A percentile compares a stretch with the other conserved stretches of the same genome.
Evolutionary conservation across 2,113 vertebrate species (phyloP).

Genomic region (Rhinoderma darwinii): DNA sequence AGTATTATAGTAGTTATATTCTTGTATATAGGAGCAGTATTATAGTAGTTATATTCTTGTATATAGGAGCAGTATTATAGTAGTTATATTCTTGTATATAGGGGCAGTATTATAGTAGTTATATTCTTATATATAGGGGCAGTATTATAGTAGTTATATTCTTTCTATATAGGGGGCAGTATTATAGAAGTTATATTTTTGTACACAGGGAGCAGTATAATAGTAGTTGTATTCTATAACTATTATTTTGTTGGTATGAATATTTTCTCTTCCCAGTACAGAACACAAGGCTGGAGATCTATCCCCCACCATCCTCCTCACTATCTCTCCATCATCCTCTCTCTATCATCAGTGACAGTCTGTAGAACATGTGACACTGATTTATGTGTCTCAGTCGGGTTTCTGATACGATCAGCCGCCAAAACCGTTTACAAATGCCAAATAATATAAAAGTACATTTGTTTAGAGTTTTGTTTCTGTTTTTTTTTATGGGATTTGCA

Average conservation of each 20-base stretch:
- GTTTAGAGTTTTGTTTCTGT: conserved; percentile 29
- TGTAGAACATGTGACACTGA: conserved; percentile 19
- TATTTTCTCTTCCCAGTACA: background rate
- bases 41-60: background rate
- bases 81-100: background rate
- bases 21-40: background rate
- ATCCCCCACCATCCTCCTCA: background rate
- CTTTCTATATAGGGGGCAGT: background rate
- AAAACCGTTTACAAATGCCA: conserved; percentile 1
- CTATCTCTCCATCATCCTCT: conserved; percentile 41
- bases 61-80: background rate
- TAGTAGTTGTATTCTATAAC: background rate
- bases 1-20: background rate
- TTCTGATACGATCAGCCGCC: background rate
- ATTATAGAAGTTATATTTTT: background rate
- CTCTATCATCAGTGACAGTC: conserved; percentile 11
- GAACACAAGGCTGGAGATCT: background rate
- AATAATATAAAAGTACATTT: conserved; percentile 30
- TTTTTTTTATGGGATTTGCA: background rate
- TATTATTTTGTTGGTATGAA: background rate
- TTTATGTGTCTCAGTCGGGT: conserved; percentile 6
- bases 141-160: background rate
- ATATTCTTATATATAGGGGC: background rate
- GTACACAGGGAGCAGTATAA: background rate
- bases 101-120: conserved; percentile 11